Evolutionary conservation across 1,140 invertebrate genomes (phyloP).

Genomic region (Lepidostoma basale): DNA sequence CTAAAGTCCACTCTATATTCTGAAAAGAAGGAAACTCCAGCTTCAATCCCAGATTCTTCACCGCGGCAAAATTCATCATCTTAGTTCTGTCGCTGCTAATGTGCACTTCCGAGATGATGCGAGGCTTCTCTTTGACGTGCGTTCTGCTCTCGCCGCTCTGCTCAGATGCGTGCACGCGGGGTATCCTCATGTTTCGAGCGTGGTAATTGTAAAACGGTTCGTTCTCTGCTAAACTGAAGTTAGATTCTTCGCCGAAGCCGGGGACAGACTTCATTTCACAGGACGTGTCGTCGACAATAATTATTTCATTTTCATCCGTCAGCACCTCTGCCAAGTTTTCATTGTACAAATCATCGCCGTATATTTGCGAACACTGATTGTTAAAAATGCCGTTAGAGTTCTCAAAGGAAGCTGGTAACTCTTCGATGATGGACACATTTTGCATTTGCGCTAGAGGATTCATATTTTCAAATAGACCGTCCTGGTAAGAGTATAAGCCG

Average conservation of each 20-base stretch:
- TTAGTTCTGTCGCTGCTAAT: constrained; percentile 34
- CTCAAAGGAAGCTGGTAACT: constrained; percentile 30
- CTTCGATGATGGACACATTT: constrained; percentile 32
- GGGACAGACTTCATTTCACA: constrained; percentile 57
- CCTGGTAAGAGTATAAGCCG: constrained; percentile 8
- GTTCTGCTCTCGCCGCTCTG: not conserved
- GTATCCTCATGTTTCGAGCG: not conserved
- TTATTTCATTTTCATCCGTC: constrained; percentile 24
- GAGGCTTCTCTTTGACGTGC: constrained; percentile 32
- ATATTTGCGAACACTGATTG: not conserved
- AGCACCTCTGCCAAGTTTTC: not conserved
- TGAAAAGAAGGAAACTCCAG: constrained; percentile 55
- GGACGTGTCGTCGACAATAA: constrained; percentile 52
- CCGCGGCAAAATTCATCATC: constrained; percentile 39
- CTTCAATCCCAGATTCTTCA: constrained; percentile 56
- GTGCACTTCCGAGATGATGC: constrained; percentile 34
- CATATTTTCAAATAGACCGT: constrained; percentile 13
- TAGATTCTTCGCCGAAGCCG: constrained; percentile 34
- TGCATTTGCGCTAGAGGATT: constrained; percentile 11
- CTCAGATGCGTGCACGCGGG: not conserved
- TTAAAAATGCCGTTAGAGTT: not conserved
- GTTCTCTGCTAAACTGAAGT: constrained; percentile 12
- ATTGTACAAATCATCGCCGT: constrained; percentile 3
- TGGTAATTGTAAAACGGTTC: not conserved
- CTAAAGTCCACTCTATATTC: constrained; percentile 58